Base-by-base conservation (phyloP, 2,888 invertebrate species). In the Mythimna impura region DNA sequence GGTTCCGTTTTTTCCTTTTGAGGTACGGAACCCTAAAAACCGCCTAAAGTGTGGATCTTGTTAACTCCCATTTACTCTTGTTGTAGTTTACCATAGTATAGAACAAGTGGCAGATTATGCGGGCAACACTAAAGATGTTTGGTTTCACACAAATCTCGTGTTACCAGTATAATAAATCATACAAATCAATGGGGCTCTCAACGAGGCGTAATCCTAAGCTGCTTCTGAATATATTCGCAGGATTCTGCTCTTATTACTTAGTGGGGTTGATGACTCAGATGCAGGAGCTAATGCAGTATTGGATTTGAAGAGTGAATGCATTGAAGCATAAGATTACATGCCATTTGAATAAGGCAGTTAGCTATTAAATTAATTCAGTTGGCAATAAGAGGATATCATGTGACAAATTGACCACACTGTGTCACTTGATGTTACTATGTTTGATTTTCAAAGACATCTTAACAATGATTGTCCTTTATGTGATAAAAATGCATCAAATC, bases 81-180 rank as follows among this genome's bases (percentile, higher is more conserved):
- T 54, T 69, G 30, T 40, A 73, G n/a, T 55, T 36, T 50, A 54
- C 52, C 34, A 52, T 67, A 70, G 70, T 64, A 68, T 25, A 54
- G 14, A 71, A 73, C 60, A 73, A 71, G 62, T 67, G 73, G 64
- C 30, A 65, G 52, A 68, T 71, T 71, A 87, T 86, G 86, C 86
- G 86, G 86, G 86, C 65, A 66, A 73, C 70, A 73, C 77, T 76
- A 80, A 69, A 74, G 80, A 79, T 69, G 68, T 60, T 78, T 64
- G 54, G 60, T 71, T 87, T 87, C 88, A 86, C 87, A 88, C 84
- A 83, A 78, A 62, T 86, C 81, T 88, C 84, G 43, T 58, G 67
- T 88, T 85, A 85, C 87, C 69, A 57, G 47, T 66, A 85, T 73
- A 73, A 82, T 81, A 73, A 75, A 76, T 84, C 71, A 82, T 62